phyloP scores from a whole-genome alignment of 2,113 vertebrate species.

The Rhinolophus sinicus region DNA sequence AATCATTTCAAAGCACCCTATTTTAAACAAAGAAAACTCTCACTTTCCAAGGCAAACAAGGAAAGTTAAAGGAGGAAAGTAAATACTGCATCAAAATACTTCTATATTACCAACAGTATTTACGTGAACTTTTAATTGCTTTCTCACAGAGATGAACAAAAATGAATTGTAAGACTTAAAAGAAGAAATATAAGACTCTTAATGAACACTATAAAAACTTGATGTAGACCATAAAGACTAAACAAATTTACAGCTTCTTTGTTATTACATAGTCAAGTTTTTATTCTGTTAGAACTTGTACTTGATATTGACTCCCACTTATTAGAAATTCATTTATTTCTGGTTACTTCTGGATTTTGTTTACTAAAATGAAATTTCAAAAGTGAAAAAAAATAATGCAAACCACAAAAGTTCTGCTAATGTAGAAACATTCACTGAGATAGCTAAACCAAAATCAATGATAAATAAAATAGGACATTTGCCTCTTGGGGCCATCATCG shows the following conservation, averaged over 20 bases:
- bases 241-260: neutral
- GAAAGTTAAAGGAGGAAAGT: neutral
- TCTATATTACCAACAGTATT: neutral
- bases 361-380: constrained; percentile 43
- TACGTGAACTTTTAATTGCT: constrained; percentile 1
- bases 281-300: constrained; percentile 2
- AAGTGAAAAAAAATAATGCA: constrained; percentile 16
- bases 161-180: constrained; percentile 13
- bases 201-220: neutral
- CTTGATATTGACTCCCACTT: neutral
- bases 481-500: neutral
- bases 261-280: neutral
- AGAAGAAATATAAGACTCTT: neutral
- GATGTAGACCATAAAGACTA: neutral
- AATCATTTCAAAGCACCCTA: neutral
- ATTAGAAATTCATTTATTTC: constrained; percentile 18
- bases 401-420: constrained; percentile 5
- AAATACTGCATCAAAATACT: neutral
- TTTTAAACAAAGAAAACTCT: constrained; percentile 44
- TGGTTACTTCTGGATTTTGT: neutral
- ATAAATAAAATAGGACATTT: neutral
- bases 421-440: neutral
- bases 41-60: constrained; percentile 15
- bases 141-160: constrained; percentile 19
- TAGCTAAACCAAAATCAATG: constrained; percentile 14